Conservation (phyloP, 1,140 invertebrate genomes). For the Zaprionus camerounensis region DNA sequence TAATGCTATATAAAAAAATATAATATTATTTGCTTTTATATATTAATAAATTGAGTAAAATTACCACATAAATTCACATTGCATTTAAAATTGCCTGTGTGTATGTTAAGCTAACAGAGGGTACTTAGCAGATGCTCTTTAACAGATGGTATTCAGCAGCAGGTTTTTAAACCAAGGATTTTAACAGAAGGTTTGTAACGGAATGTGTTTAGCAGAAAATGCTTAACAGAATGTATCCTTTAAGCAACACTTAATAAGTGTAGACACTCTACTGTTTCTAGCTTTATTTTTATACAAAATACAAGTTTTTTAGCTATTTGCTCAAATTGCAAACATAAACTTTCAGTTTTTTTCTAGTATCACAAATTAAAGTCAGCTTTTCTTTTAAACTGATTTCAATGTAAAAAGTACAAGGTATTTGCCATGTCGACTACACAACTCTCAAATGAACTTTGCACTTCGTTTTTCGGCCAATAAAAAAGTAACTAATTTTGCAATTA, state of each 20-base stretch:
- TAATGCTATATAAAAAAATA: not conserved
- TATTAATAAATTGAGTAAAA: not conserved
- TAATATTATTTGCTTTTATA: not conserved
- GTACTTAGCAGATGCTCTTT: not conserved
- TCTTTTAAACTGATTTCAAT: not conserved
- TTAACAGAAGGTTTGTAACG: not conserved
- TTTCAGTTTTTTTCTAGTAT: too few relatives aligned
- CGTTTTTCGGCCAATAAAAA: constrained; percentile 43
- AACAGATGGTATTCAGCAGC: not conserved
- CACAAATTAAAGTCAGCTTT: not conserved
- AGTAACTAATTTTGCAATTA: constrained; percentile 76
- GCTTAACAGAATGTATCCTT: not conserved
- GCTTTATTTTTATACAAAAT: too few relatives aligned
- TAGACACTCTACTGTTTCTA: too few relatives aligned
- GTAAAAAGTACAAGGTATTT: not conserved
- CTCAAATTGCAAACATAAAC: too few relatives aligned
- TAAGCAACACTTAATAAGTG: too few relatives aligned
- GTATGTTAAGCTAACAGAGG: not conserved
- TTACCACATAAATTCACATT: not conserved
- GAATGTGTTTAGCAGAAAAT: not conserved
- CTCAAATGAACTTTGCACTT: not conserved
- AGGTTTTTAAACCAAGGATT: not conserved
- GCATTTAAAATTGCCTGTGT: not conserved
- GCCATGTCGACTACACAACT: not conserved
- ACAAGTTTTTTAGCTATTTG: too few relatives aligned